These are phyloP conservation scores for Pristionchus entomophagus DNA, from an alignment of 2,888 invertebrate genomes.

Conservation along the genomic window DNA sequence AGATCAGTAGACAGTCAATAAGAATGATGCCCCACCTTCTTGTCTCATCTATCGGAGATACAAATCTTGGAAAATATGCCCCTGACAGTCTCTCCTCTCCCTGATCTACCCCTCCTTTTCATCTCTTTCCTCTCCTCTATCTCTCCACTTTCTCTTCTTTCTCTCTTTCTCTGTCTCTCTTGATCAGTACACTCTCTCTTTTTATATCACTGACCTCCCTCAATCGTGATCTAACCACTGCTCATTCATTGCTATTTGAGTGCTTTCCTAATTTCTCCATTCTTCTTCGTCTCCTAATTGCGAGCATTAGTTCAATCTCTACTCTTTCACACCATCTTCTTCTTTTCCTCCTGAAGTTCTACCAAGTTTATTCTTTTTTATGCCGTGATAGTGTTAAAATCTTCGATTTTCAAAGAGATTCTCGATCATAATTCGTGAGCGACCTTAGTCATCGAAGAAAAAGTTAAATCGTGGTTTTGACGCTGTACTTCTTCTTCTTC, in stretches of 20 bases:
- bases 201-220: slow-evolving; percentile 12
- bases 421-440: neutral
- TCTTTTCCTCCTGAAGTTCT: neutral
- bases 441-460: neutral
- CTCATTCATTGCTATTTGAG: neutral
- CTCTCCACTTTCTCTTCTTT: neutral
- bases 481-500: neutral
- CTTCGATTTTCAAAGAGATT: neutral
- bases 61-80: neutral
- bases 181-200: neutral
- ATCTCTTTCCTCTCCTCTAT: neutral
- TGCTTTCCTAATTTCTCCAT: neutral
- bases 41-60: neutral
- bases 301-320: no score
- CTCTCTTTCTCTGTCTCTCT: neutral
- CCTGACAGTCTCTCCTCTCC: neutral
- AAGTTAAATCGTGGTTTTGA: neutral
- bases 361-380: neutral
- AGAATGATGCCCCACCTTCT: no score
- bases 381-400: neutral
- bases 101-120: slow-evolving; percentile 20
- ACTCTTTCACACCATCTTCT: neutral
- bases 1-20: neutral
- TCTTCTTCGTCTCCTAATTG: no score
- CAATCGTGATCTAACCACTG: neutral